Evolutionary conservation across 2,113 vertebrate species (phyloP), one percentile per base, ranked within the genome.

Genomic region (Pardalotus punctatus): DNA sequence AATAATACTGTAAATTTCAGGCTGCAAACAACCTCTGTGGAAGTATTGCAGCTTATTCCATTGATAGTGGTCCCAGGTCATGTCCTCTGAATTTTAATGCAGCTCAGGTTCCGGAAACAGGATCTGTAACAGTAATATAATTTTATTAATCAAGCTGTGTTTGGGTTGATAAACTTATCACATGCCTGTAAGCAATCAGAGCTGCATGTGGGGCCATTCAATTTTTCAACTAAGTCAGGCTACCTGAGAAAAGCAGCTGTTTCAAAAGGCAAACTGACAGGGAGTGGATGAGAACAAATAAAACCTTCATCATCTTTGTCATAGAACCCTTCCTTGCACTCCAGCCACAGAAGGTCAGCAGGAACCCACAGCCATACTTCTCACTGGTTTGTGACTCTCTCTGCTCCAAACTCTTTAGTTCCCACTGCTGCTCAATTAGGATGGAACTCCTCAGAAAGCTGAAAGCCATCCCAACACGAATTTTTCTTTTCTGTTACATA

Each of bases 141-240:
- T 86, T 94, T 92, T 72, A 88, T 85, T 88, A 91, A 88, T 86
- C 69, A 96, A 38, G 23, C 28, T 81, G 51, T 62, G 36, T 72
- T 86, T 84, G 57, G n/a, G 22, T 58, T 80, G 81, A 88, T 65
- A 60, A 80, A 14, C 67, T 92, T 43, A 67, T 42, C 77, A 86
- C 89, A 88, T 82, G 12, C 77, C 43, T 72, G 27, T 43, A 74
- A 92, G 24, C 60, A 76, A 48, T 23, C 81, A 81, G 42, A 94
- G 56, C 23, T 88, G 20, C 35, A 33, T 43, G 22, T 42, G 42
- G 20, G 11, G n/a, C 40, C 64, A 56, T 28, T 84, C 10, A 25
- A 33, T 61, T 71, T 69, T 91, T 82, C 35, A 70, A 10, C 51
- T 50, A 60, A 66, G 16, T 35, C 84, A 76, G 38, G 5, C 12